Percentiles rank a stretch among this genome's conserved stretches.
Evolutionary conservation across 35 echinoderm and acorn worm genomes (phyloP).

Genomic region (Apostichopus japonicus): DNA sequence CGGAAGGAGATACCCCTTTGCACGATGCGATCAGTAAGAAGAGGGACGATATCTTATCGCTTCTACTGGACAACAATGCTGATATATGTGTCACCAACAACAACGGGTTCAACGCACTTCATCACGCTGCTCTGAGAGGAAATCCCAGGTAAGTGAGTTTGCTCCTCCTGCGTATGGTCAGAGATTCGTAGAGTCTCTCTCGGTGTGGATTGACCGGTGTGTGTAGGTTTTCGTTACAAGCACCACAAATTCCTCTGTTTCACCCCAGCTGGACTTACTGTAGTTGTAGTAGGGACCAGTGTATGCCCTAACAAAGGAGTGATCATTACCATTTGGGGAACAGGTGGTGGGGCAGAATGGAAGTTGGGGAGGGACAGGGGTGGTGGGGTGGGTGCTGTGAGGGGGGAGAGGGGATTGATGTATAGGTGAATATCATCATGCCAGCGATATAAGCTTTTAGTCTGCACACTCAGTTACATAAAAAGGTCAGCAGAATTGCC

Average conservation of each 20-base stretch:
- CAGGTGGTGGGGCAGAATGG: background rate
- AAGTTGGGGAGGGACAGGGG: background rate
- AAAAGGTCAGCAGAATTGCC: no score
- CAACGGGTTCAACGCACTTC: conserved; percentile 98
- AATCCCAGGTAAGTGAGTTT: conserved; percentile 92
- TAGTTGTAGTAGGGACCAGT: no score
- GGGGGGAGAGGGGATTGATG: background rate
- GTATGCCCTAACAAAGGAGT: no score
- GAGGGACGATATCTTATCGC: conserved; percentile 93
- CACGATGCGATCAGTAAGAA: conserved; percentile 99
- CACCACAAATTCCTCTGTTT: no score
- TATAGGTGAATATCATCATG: no score
- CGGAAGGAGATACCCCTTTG: conserved; percentile 94
- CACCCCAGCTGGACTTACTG: no score
- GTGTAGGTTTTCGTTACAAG: background rate
- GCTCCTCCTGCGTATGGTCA: background rate
- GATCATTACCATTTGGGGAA: no score
- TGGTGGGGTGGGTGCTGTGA: background rate
- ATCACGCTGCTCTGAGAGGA: conserved; percentile 95
- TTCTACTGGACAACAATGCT: conserved; percentile 94
- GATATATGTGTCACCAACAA: conserved; percentile 99
- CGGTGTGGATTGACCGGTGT: background rate
- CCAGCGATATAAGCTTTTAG: no score
- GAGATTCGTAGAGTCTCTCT: background rate
- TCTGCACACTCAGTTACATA: no score